Evolutionary conservation across 1,140 invertebrate genomes (phyloP), one percentile per base, ranked within the genome.

Genomic region (Lepidurus apus): DNA sequence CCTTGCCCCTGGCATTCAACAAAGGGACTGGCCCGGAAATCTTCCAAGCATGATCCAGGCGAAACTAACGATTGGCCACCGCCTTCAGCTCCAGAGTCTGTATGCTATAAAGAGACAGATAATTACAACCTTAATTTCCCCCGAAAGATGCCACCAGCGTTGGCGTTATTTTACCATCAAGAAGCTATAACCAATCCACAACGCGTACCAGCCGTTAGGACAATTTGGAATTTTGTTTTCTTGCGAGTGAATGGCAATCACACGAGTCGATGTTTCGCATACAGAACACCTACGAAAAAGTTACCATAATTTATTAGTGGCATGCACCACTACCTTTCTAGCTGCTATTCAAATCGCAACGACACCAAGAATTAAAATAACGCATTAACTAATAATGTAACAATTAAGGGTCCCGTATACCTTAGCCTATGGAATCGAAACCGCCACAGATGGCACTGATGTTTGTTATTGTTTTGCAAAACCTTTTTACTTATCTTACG

Each of bases 131-230:
- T 42, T 73, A 4, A 65, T 73, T 26, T 13, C 44, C 0, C 10
- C n/a, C 10, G 5, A 8, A 47, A 43, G 26, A 34, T 34, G 34
- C 34, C 34, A 34, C 3, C 4, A 34, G 34, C 34, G 34, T 34
- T 34, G 34, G 34, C 3, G 34, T 34, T 34, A 42, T 75, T 65
- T 77, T 89, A 96, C 95, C 95, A 97, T 97, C 17, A 95, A 87
- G 86, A 96, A 97, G 87, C 93, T 95, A 87, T 93, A 97, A 53
- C 95, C 95, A 80, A 89, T 89, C 95, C 95, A 97, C 53, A 96
- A 83, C 82, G 92, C 89, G 75, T 93, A 92, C 95, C 96, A 98
- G 34, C 91, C 93, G 73, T 85, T 84, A 7, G 95, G 96, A 87
- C 96, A 98, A 7, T 90, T 85, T 1, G 96, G 96, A 80, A 95